Conservation (phyloP, 2,888 invertebrate species). For the Limnephilus auricula region DNA sequence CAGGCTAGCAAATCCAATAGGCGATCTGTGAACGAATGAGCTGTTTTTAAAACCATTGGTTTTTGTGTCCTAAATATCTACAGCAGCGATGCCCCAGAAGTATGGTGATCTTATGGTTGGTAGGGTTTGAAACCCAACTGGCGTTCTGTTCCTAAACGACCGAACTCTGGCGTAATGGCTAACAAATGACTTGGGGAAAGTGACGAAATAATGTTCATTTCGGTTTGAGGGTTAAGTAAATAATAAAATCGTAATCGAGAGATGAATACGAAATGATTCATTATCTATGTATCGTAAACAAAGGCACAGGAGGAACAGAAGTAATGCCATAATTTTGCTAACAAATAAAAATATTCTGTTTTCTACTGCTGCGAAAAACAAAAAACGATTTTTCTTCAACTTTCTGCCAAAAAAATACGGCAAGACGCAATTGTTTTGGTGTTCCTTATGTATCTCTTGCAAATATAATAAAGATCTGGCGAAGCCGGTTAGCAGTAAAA, state of each 20-base stretch:
- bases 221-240: slow-evolving; percentile 20
- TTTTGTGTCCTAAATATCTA: not conserved
- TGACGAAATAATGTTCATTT: not conserved
- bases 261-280: slow-evolving; percentile 2
- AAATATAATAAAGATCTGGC: no score
- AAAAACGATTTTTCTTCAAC: no score
- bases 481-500: no score
- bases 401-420: no score
- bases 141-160: not conserved
- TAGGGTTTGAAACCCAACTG: not conserved
- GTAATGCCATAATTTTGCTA: not conserved
- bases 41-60: no score
- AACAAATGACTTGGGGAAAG: not conserved
- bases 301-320: not conserved
- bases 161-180: not conserved
- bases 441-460: no score
- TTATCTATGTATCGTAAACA: not conserved
- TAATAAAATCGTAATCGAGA: not conserved
- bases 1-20: no score
- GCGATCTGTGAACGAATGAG: no score
- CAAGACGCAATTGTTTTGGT: no score
- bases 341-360: no score
- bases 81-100: not conserved
- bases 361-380: no score
- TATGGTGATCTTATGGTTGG: no score